These are phyloP conservation scores for Platalea minor DNA, from an alignment of 2,797 vertebrate species.

Conservation along the genomic window DNA sequence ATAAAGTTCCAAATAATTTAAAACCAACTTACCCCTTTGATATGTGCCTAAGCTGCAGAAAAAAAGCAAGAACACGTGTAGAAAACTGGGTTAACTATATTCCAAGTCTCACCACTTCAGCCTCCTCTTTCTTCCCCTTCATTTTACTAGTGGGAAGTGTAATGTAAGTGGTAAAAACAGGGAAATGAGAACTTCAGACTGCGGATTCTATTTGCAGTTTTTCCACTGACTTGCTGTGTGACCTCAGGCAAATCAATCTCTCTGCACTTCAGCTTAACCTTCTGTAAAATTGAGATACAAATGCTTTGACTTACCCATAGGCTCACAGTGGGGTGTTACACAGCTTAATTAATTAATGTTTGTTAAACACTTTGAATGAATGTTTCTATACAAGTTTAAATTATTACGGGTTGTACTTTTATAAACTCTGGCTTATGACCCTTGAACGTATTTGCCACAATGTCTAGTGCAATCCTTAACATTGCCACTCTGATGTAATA, in stretches of 20 bases:
- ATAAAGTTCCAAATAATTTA: neutral
- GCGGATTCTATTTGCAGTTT: constrained; percentile 36
- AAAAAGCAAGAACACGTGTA: neutral
- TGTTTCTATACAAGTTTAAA: neutral
- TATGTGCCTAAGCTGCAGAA: neutral
- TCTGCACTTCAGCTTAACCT: constrained; percentile 43
- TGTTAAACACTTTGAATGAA: constrained; percentile 27
- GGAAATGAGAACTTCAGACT: constrained; percentile 39
- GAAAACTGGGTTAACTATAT: constrained; percentile 47
- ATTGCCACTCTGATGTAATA: neutral
- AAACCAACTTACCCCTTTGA: neutral
- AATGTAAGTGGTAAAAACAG: constrained; percentile 36
- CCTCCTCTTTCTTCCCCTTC: neutral
- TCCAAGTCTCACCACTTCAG: constrained; percentile 18
- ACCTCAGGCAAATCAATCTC: constrained; percentile 53
- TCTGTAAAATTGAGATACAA: constrained; percentile 47
- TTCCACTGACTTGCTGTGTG: constrained; percentile 46
- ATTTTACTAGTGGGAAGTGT: constrained; percentile 42
- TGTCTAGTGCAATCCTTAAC: neutral
- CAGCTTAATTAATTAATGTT: constrained; percentile 52
- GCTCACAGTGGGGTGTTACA: neutral
- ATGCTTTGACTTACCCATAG: constrained; percentile 42
- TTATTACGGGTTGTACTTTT: neutral
- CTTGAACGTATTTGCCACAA: neutral
- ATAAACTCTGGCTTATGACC: constrained; percentile 20